Evolutionary conservation across 2,113 vertebrate genomes (phyloP).

Genomic region (Dryoscopus gambensis): DNA sequence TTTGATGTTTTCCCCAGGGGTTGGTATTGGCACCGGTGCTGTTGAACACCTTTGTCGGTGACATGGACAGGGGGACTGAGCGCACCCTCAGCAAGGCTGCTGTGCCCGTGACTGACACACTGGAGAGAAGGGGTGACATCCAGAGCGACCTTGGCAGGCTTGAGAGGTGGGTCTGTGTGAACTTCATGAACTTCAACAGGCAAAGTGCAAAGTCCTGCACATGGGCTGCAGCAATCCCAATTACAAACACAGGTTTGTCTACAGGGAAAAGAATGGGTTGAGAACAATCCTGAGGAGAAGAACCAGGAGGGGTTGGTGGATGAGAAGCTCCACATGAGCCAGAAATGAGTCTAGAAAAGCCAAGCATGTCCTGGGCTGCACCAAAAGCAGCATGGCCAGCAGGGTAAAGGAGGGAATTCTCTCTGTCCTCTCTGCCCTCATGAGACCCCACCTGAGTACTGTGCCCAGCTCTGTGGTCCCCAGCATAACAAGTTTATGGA

Average conservation of each 20-base stretch:
- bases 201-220: not conserved
- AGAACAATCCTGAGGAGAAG: not conserved
- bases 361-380: not conserved
- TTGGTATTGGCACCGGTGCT: fast-evolving
- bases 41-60: not conserved
- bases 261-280: not conserved
- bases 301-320: fast-evolving
- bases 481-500: not conserved
- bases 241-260: not conserved
- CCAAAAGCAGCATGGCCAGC: not conserved
- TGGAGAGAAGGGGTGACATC: not conserved
- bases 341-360: not conserved
- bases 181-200: not conserved
- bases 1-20: not conserved
- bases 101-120: not conserved
- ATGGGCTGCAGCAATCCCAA: not conserved
- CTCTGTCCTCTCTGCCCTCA: not conserved
- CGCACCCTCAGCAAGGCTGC: not conserved
- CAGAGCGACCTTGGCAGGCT: not conserved
- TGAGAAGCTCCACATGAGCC: not conserved
- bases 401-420: not conserved
- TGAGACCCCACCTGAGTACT: not conserved
- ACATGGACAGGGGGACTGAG: not conserved
- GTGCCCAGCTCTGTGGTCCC: not conserved
- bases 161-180: not conserved